A percentile compares a stretch with the other conserved stretches of the same genome.
Conservation (phyloP, 30 jellyfish, hydroid and myxozoan genomes). For the Mastigias papua region DNA sequence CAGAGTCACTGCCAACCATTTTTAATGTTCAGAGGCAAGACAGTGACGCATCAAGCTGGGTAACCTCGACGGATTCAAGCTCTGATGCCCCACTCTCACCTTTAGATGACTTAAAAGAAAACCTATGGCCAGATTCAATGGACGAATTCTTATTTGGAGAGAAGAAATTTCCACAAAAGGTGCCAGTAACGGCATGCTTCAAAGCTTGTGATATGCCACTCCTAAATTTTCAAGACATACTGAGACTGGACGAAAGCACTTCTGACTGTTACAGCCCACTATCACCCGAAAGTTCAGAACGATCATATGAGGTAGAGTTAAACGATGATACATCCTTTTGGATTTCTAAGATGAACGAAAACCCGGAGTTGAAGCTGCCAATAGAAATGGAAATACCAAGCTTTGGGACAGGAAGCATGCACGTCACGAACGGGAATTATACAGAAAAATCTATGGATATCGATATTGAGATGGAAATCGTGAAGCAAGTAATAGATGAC, state of each 20-base stretch:
- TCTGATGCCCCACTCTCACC: slow-evolving; percentile 23
- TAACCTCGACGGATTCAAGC: slow-evolving; percentile 9
- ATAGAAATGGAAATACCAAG: background rate
- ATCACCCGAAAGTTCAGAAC: slow-evolving; percentile 15
- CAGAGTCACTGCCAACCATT: slow-evolving; percentile 21
- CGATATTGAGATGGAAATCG: slow-evolving; percentile 21
- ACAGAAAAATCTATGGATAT: background rate
- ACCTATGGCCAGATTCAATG: background rate
- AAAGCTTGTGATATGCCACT: slow-evolving; percentile 57
- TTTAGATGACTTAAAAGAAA: slow-evolving; percentile 14
- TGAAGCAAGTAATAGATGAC: background rate
- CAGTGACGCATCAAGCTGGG: slow-evolving; percentile 9
- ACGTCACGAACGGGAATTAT: background rate
- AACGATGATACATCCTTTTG: slow-evolving; percentile 20
- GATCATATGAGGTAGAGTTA: slow-evolving; percentile 30
- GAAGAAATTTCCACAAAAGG: slow-evolving; percentile 10
- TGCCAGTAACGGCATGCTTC: slow-evolving; percentile 41
- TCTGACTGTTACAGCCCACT: slow-evolving; percentile 34
- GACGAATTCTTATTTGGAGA: slow-evolving; percentile 3
- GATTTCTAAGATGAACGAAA: slow-evolving; percentile 34
- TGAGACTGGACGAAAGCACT: slow-evolving; percentile 12
- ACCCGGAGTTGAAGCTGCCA: slow-evolving; percentile 12
- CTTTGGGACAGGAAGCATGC: background rate
- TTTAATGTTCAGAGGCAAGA: background rate
- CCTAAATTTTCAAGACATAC: slow-evolving; percentile 40